These are phyloP conservation scores for Lobophora halterata DNA, from an alignment of 2,888 invertebrate species.

Conservation along the genomic window DNA sequence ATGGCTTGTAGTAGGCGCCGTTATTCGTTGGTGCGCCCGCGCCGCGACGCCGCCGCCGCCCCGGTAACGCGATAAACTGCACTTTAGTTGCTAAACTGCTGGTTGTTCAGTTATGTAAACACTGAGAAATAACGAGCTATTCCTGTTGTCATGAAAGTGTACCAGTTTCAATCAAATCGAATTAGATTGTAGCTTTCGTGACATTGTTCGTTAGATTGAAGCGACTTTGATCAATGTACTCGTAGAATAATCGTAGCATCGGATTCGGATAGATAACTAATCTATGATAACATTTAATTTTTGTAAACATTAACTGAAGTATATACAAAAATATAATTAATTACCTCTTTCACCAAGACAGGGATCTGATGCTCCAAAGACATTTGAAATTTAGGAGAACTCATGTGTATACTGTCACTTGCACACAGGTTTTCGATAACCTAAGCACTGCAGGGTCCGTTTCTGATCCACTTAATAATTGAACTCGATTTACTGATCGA, in stretches of 20 bases:
- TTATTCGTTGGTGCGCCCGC: conserved; percentile 24
- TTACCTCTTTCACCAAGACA: conserved; percentile 71
- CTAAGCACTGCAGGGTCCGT: conserved; percentile 36
- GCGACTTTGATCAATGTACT: no score
- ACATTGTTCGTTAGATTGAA: not conserved
- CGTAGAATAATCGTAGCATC: no score
- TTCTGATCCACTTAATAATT: conserved; percentile 47
- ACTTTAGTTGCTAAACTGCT: conserved; percentile 19
- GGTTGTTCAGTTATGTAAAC: conserved; percentile 13
- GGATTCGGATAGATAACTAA: no score
- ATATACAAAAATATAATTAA: conserved; percentile 11
- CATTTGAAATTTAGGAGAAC: conserved; percentile 66
- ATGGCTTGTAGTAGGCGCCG: conserved; percentile 22
- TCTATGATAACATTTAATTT: no score
- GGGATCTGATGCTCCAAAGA: conserved; percentile 71
- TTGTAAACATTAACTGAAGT: no score
- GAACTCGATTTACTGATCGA: conserved; percentile 50
- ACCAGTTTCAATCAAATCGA: no score
- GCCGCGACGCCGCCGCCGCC: no score
- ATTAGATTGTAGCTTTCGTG: conserved; percentile 6
- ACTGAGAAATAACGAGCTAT: conserved; percentile 5
- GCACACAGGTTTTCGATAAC: conserved; percentile 52
- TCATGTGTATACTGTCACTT: conserved; percentile 44
- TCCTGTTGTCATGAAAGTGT: no score
- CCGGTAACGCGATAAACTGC: conserved; percentile 16